Evolutionary conservation across 2,797 vertebrate species (phyloP).

Genomic region (Anabas testudineus): DNA sequence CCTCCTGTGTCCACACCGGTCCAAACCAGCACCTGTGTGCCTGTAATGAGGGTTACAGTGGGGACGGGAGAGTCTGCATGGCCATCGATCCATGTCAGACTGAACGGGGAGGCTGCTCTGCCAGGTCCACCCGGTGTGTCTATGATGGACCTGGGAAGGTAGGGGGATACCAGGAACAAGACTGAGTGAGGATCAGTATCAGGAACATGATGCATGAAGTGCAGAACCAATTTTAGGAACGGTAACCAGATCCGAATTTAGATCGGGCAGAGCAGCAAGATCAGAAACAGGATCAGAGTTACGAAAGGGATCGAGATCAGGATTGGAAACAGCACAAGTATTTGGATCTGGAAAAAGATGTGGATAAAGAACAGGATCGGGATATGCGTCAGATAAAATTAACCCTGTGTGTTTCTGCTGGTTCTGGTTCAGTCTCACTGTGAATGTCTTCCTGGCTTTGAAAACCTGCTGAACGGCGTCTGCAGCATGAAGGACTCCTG

Average conservation of each 20-base stretch:
- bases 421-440: slow-evolving; percentile 88
- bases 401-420: slow-evolving; percentile 5
- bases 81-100: slow-evolving; percentile 89
- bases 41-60: slow-evolving; percentile 87
- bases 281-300: not conserved
- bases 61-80: slow-evolving; percentile 90
- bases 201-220: not conserved
- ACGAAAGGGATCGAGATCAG: too few relatives aligned
- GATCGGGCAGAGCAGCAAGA: not conserved
- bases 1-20: slow-evolving; percentile 86
- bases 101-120: slow-evolving; percentile 82
- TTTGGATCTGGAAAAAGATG: too few relatives aligned
- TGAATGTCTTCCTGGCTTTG: slow-evolving; percentile 90
- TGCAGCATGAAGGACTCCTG: slow-evolving; percentile 88
- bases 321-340: too few relatives aligned
- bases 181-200: not conserved
- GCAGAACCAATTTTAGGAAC: too few relatives aligned
- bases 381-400: too few relatives aligned
- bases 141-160: slow-evolving; percentile 92
- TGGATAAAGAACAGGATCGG: too few relatives aligned
- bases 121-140: slow-evolving; percentile 82
- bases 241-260: not conserved
- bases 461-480: slow-evolving; percentile 73
- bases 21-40: slow-evolving; percentile 87
- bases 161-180: not conserved